These are phyloP conservation scores for Herpailurus yagouaroundi DNA, from an alignment of 2,113 vertebrate genomes.

Conservation along the genomic window DNA sequence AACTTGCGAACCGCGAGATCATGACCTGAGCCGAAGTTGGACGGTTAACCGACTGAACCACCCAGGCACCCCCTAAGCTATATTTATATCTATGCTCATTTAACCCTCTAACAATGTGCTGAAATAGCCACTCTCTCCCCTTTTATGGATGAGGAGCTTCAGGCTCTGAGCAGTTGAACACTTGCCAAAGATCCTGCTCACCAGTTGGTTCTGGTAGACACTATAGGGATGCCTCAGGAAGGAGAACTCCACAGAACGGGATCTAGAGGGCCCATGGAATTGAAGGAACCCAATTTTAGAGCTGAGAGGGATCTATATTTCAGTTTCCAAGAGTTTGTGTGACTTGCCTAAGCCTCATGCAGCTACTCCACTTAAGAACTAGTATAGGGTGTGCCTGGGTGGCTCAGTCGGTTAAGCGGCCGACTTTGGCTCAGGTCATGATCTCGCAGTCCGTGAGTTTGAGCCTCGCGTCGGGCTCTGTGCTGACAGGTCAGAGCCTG, in stretches of 20 bases:
- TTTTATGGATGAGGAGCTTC: background rate
- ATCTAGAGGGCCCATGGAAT: background rate
- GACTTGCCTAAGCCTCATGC: background rate
- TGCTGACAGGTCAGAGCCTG: no score
- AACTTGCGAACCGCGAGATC: no score
- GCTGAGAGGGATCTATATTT: background rate
- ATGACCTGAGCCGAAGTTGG: no score
- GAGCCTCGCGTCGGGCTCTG: no score
- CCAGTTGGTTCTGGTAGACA: background rate
- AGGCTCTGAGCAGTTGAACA: background rate
- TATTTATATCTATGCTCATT: no score
- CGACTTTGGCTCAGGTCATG: no score
- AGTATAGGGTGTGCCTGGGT: background rate
- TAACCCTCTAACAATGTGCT: background rate
- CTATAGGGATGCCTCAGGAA: background rate
- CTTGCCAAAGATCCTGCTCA: background rate
- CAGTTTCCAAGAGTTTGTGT: background rate
- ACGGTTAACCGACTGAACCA: no score
- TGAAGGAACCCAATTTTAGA: background rate
- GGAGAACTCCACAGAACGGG: background rate
- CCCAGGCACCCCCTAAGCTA: background rate
- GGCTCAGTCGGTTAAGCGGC: no score
- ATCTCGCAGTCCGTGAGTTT: no score
- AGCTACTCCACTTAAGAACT: background rate
- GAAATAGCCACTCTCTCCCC: background rate